Conservation (phyloP, 2,888 invertebrate genomes). For the Apoda limacodes region DNA sequence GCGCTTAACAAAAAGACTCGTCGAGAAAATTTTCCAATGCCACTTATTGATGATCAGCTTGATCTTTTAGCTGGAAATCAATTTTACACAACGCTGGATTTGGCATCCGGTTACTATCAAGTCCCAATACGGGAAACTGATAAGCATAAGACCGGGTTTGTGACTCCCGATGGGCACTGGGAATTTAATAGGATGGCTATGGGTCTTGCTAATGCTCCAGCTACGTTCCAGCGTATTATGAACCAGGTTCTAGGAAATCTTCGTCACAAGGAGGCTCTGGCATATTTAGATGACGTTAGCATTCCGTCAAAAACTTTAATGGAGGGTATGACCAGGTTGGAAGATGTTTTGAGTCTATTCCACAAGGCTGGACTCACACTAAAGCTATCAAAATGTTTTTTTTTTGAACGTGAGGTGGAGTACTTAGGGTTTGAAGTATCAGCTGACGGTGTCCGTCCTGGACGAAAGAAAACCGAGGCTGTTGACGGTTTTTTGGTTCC, state of each 20-base stretch:
- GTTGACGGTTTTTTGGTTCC: conserved; percentile 8
- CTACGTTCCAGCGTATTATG: conserved; percentile 9
- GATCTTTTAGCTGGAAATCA: conserved; percentile 10
- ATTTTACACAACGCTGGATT: conserved; percentile 12
- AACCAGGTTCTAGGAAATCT: conserved; percentile 9
- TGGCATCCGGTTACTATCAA: conserved; percentile 15
- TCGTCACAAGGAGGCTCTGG: conserved; percentile 7
- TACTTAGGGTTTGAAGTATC: conserved; percentile 12
- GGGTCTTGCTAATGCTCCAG: conserved; percentile 15
- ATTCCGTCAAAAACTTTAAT: conserved; percentile 9
- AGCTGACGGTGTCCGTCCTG: conserved; percentile 4
- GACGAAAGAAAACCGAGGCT: conserved; percentile 9
- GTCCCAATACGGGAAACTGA: conserved; percentile 22
- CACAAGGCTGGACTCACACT: conserved; percentile 7
- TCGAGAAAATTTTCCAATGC: conserved; percentile 24
- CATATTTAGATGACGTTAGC: conserved; percentile 17
- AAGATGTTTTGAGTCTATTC: conserved; percentile 4
- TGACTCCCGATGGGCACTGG: conserved; percentile 14
- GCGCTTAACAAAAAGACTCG: conserved; percentile 28
- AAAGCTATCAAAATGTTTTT: conserved; percentile 10
- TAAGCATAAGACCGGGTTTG: conserved; percentile 13
- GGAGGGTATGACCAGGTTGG: conserved; percentile 9
- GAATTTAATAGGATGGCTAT: conserved; percentile 16
- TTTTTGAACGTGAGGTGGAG: conserved; percentile 2
- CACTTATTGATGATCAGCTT: conserved; percentile 17